Evolutionary conservation across 2,797 vertebrate genomes (phyloP).

Genomic region (Otolemur crassicaudatus): DNA sequence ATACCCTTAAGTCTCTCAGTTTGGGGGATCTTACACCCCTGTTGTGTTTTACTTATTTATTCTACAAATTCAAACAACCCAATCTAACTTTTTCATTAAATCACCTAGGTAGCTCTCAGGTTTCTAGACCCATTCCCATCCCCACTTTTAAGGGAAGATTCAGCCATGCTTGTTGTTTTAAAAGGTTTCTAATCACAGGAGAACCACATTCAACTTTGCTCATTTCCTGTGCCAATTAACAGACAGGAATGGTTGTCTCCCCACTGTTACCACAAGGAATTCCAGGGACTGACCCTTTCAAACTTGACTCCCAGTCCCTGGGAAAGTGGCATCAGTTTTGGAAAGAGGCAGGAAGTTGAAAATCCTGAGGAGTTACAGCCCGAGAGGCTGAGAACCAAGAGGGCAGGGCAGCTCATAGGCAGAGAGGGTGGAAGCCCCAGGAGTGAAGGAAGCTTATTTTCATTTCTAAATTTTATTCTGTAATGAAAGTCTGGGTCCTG

Average conservation of each 20-base stretch:
- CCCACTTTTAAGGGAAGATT: constrained; percentile 65
- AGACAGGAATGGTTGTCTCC: constrained; percentile 79
- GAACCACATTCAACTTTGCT: constrained; percentile 77
- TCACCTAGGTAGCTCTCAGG: constrained; percentile 65
- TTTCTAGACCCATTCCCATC: constrained; percentile 45
- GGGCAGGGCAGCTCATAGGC: constrained; percentile 29
- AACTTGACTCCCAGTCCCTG: constrained; percentile 76
- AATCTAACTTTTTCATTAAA: constrained; percentile 57
- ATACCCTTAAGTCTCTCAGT: background rate
- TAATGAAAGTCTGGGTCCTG: constrained; percentile 56
- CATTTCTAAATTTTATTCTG: constrained; percentile 68
- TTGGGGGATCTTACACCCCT: constrained; percentile 35
- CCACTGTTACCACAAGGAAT: constrained; percentile 82
- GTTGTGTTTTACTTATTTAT: constrained; percentile 54
- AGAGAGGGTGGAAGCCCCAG: constrained; percentile 10
- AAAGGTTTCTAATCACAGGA: constrained; percentile 81
- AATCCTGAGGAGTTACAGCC: constrained; percentile 74
- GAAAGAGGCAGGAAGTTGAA: constrained; percentile 79
- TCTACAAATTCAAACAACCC: constrained; percentile 36
- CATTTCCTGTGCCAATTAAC: constrained; percentile 84
- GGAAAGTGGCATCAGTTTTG: constrained; percentile 79
- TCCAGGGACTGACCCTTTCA: constrained; percentile 82
- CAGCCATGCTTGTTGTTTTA: constrained; percentile 81
- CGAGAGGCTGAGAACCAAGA: constrained; percentile 75
- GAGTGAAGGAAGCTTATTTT: constrained; percentile 67